These are phyloP conservation scores for Ichneumon xanthorius DNA, from an alignment of 2,888 invertebrate species.

Conservation along the genomic window DNA sequence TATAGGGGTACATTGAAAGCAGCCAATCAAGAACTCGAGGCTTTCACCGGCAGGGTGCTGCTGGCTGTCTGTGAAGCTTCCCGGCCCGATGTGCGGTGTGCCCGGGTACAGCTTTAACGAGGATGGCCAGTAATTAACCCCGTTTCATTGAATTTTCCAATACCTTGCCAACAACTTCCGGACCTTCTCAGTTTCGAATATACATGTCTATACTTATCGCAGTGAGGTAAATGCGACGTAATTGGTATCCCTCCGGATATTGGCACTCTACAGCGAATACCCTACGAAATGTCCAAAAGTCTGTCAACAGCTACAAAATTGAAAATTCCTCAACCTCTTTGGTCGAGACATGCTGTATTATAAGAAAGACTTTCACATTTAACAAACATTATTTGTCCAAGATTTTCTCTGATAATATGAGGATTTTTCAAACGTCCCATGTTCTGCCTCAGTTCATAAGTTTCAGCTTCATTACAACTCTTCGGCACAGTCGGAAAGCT, in stretches of 20 bases:
- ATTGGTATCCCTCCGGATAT: background rate
- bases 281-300: background rate
- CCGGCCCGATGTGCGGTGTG: conserved; percentile 41
- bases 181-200: conserved; percentile 12
- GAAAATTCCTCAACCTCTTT: background rate
- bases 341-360: too few species aligned
- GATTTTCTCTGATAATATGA: background rate
- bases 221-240: background rate
- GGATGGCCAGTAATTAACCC: conserved; percentile 77
- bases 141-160: conserved; percentile 77
- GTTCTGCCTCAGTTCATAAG: background rate
- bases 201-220: background rate
- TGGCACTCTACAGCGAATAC: background rate
- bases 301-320: background rate
- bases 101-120: conserved; percentile 68
- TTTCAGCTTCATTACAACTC: background rate
- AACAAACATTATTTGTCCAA: background rate
- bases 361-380: background rate
- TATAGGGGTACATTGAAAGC: conserved; percentile 64
- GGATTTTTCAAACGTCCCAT: background rate
- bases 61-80: conserved; percentile 29
- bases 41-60: conserved; percentile 34
- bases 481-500: background rate
- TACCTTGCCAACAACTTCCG: conserved; percentile 45
- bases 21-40: conserved; percentile 63